phyloP scores from a whole-genome alignment of 23 tunicate genomes.

The Ciona savignyi region DNA sequence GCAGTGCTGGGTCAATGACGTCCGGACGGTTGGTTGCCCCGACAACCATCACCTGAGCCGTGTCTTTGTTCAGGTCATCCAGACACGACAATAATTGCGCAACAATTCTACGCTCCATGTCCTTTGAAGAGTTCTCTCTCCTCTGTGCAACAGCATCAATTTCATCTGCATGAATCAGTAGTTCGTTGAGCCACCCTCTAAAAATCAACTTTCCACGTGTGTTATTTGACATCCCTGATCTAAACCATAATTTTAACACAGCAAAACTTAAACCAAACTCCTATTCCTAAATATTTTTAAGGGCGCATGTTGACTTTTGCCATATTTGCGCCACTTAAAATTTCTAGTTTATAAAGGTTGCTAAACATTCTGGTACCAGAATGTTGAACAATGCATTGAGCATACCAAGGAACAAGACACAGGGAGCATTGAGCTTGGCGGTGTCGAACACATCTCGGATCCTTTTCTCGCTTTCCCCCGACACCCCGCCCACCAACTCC shows the following conservation, averaged over 20 bases:
- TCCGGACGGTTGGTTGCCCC: no score
- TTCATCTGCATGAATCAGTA: conserved; percentile 60
- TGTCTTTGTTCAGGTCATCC: conserved; percentile 40
- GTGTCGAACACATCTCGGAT: conserved; percentile 68
- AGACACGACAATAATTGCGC: conserved; percentile 67
- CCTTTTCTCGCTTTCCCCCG: conserved; percentile 67
- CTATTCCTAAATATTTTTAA: no score
- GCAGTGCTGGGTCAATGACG: conserved; percentile 60
- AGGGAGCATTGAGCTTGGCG: conserved; percentile 48
- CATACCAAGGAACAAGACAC: conserved; percentile 73
- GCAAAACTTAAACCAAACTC: no score
- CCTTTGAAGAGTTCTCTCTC: conserved; percentile 68
- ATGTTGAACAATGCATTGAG: no score
- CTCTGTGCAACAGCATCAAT: conserved; percentile 79
- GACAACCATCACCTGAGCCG: conserved; percentile 56
- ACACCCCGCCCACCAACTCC: conserved; percentile 64
- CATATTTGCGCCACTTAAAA: no score
- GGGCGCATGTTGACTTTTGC: background rate
- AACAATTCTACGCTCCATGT: conserved; percentile 70
- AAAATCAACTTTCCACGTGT: no score
- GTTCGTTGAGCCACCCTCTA: no score
- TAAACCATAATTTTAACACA: no score
- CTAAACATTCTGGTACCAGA: no score
- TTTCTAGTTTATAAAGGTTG: no score
- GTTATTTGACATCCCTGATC: no score